Base-by-base conservation (phyloP, 2,113 vertebrate species). In the Cricetomys ansorgei region DNA sequence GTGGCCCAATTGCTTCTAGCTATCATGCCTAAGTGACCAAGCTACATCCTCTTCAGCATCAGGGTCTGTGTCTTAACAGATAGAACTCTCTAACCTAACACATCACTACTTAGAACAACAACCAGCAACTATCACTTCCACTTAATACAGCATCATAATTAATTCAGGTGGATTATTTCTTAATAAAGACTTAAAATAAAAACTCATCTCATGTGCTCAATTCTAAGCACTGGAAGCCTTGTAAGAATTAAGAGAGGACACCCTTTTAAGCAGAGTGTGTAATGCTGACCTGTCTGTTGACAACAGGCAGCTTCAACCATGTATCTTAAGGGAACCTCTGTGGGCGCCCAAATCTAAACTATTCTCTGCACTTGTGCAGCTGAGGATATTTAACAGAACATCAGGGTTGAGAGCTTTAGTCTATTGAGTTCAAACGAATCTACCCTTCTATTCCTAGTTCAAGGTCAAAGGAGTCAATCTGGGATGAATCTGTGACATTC, bases 141-240 rank as follows among this genome's bases (percentile, higher is more conserved):
- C 29, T 17, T 55, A 93, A 69, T 4, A 88, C 75, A 87, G 64
- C 27, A 87, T 31, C 88, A 69, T 57, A 94, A 93, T 73, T 50
- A 94, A 97, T 75, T 96, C 65, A 92, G 81, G 59, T 50, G 85
- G 73, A n/a, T 97, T 88, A 91, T 62, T 92, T 96, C 93, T 96
- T 87, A 93, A 37, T 86, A 86, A 94, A 23, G 45, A 29, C 81
- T 94, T 64, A 45, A 96, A 34, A 88, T 48, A 40, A 50, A 59
- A 89, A 88, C n/a, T 70, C 53, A 55, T 45, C 85, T 34, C 64
- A 40, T 29, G 15, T 72, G 34, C 75, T 97, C 96, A 91, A 70
- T 73, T 64, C 64, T 76, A 97, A 94, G 2, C 85, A 96, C 81
- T 64, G 45, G 73, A 77, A 95, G 91, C 62, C 85, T 94, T 45